Base-by-base conservation (phyloP, 2,888 invertebrate genomes). In the Euproctis similis region DNA sequence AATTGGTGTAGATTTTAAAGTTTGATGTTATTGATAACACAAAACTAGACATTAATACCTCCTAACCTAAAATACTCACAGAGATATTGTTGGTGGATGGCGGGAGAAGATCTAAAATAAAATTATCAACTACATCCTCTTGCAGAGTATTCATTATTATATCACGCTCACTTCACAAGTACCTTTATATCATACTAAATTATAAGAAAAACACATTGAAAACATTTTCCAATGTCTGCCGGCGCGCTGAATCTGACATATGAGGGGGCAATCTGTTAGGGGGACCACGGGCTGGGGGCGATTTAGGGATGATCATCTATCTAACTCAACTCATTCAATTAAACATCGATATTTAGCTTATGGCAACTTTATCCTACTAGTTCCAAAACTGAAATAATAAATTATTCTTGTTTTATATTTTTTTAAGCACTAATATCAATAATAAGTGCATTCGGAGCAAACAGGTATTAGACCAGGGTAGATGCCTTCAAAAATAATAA, bases 71-170 rank as follows among this genome's bases (percentile, higher is more conserved):
- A 50, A 42, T 17, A 65, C 72, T 67, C 46, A 77, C 77, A 59
- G 46, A 37, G 31, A 46, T 43, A 36, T 45, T 54, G 27, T 39
- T 46, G 22, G 56, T 30, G 30, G 55, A 32, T 33, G 61, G 55
- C n/a, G 56, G 54, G 8, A 75, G 49, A 34, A 60, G 59, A 42
- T 66, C 59, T 22, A 76, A 48, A 42, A 75, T 73, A 59, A 77
- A 76, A 39, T 69, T 61, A 2, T 64, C 45, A 24, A 69, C 38
- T 14, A 53, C 36, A 21, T 53, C 46, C 3, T 45, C 39, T 11
- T 28, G 40, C 1, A 42, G 8, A 12, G 41, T 33, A 39, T 32
- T 26, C 53, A 53, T 53, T 17, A 8, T 49, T 6, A 11, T 24
- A 20, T 24, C 16, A 23, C 12, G n/a, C 2, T 12, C 8, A 23